Evolutionary conservation across 2,888 invertebrate species (phyloP), one percentile per base, ranked within the genome.

Genomic region (Acleris sparsana): DNA sequence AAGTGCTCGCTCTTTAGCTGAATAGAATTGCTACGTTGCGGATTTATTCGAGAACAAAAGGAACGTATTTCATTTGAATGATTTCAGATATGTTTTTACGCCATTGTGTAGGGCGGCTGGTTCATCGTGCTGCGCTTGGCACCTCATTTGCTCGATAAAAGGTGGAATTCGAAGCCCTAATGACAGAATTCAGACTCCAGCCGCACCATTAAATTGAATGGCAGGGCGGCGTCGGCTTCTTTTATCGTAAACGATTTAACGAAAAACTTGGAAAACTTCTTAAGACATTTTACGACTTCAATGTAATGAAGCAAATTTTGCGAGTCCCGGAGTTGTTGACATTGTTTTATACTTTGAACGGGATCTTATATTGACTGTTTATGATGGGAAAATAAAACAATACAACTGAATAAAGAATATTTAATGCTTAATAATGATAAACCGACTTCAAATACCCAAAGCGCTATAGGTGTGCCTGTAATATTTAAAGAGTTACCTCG

Each of bases 181-280:
- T 80, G 78, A 80, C 80, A 78, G 73, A 80, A 73, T 77, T 79
- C 77, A 79, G 79, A 75, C 80, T 77, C 51, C 76, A 78, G 76
- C 70, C 71, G 67, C 63, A 69, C 80, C 82, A 84, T 84, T 85
- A 80, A 66, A 76, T 67, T 69, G 70, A 83, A 79, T 73, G 72
- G 75, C 74, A 78, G 57, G 65, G 66, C 75, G 73, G 71, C 75
- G 75, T 77, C 73, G 75, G 73, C 75, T 78, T 80, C 73, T 77
- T 79, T 81, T 78, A 76, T 76, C 78, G 76, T 75, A 75, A 74
- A 73, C 72, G 76, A 71, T 74, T 70, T 69, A 67, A 66, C 57
- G 60, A 68, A 69, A 73, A 76, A 77, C 78, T 67, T 67, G 62
- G 43, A 58, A 65, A 65, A 60, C 46, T 66, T 63, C 44, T 72